phyloP scores from a whole-genome alignment of 2,113 vertebrate genomes.

The Cynoglossus semilaevis region DNA sequence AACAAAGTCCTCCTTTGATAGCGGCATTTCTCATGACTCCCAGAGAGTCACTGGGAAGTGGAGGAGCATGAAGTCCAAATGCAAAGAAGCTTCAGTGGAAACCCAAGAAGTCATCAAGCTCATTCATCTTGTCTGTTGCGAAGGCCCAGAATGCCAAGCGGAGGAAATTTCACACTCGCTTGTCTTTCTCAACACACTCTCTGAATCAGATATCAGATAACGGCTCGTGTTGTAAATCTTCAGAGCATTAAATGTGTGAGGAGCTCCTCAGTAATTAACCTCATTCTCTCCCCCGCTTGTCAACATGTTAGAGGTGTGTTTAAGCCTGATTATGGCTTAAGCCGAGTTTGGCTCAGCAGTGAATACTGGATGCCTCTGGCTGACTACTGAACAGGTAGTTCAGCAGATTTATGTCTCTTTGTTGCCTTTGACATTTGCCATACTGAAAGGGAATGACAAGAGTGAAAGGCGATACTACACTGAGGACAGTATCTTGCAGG shows the following conservation, averaged over 20 bases:
- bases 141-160: slow-evolving; percentile 49
- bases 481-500: slow-evolving; percentile 40
- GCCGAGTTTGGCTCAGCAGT: slow-evolving; percentile 21
- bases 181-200: slow-evolving; percentile 53
- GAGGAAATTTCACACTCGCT: slow-evolving; percentile 59
- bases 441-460: slow-evolving; percentile 20
- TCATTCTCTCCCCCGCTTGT: background rate
- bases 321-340: slow-evolving; percentile 31
- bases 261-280: slow-evolving; percentile 18
- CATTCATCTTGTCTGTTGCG: slow-evolving; percentile 69
- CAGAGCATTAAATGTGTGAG: slow-evolving; percentile 20
- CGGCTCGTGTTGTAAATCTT: slow-evolving; percentile 33
- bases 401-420: slow-evolving; percentile 57
- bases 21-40: slow-evolving; percentile 62
- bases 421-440: slow-evolving; percentile 28
- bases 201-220: slow-evolving; percentile 65
- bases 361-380: slow-evolving; percentile 36
- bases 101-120: slow-evolving; percentile 72
- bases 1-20: slow-evolving; percentile 69
- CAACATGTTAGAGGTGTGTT: slow-evolving; percentile 1
- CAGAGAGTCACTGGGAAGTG: slow-evolving; percentile 43
- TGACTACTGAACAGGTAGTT: slow-evolving; percentile 62
- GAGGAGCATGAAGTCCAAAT: slow-evolving; percentile 63
- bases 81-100: slow-evolving; percentile 55
- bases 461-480: slow-evolving; percentile 54